A percentile compares a stretch with the other conserved stretches of the same genome.
These are phyloP conservation scores for Ecdyonurus torrentis DNA, from an alignment of 2,888 invertebrate genomes.

Conservation along the genomic window DNA sequence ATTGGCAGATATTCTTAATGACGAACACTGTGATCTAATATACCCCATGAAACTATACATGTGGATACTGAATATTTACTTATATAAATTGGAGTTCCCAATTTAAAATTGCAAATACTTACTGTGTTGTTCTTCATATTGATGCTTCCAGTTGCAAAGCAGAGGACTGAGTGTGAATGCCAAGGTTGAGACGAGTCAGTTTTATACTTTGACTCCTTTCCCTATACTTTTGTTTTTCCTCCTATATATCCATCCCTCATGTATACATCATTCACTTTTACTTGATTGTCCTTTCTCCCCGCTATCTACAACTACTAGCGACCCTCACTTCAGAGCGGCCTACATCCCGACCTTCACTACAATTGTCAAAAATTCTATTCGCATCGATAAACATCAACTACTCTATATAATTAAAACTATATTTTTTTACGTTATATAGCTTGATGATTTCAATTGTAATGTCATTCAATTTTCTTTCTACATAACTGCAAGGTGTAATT, in stretches of 20 bases:
- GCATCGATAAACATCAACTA: neutral
- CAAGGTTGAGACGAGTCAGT: neutral
- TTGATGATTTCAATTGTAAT: neutral
- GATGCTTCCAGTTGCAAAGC: neutral
- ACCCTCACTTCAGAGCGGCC: neutral
- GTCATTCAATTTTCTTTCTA: no score
- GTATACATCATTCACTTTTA: neutral
- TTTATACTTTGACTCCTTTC: neutral
- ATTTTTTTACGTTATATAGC: no score
- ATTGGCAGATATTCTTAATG: no score
- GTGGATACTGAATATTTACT: no score
- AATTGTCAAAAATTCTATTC: neutral
- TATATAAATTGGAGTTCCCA: no score
- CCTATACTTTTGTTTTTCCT: neutral
- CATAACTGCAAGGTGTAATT: no score
- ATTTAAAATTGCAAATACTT: no score
- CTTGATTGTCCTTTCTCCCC: neutral
- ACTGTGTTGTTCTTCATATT: neutral
- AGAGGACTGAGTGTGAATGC: neutral
- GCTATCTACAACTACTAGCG: no score
- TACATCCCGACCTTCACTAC: neutral
- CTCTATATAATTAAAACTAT: no score
- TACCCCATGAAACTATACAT: no score
- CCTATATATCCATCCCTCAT: neutral
- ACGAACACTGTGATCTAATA: no score